Evolutionary conservation across 2,113 vertebrate species (phyloP).

Genomic region (Rynchops niger): DNA sequence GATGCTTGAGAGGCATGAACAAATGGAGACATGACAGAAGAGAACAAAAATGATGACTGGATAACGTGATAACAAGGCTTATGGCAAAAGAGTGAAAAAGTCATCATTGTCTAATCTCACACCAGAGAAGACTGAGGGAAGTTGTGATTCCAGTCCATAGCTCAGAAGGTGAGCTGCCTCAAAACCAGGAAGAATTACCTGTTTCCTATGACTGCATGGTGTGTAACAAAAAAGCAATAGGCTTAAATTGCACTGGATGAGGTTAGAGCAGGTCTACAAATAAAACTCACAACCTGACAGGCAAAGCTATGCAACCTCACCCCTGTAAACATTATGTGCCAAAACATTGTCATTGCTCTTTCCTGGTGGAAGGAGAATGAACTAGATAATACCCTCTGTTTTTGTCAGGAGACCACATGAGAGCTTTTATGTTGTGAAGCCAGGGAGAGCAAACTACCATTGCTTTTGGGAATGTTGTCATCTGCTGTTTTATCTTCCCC

Average conservation of each 20-base stretch:
- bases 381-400: neutral
- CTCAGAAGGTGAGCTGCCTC: neutral
- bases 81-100: neutral
- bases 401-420: neutral
- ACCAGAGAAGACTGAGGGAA: neutral
- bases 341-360: neutral
- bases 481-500: neutral
- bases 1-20: neutral
- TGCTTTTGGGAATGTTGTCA: neutral
- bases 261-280: neutral
- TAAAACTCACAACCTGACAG: neutral
- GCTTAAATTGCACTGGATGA: neutral
- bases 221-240: accelerated
- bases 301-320: neutral
- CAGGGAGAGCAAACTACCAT: neutral
- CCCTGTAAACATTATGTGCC: neutral
- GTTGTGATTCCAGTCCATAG: neutral
- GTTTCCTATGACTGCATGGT: accelerated
- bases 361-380: neutral
- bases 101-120: neutral
- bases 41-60: neutral
- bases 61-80: neutral
- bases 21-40: neutral
- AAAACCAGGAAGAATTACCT: neutral
- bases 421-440: neutral